phyloP scores from a whole-genome alignment of 2,888 invertebrate species.

The Ochropacha duplaris region DNA sequence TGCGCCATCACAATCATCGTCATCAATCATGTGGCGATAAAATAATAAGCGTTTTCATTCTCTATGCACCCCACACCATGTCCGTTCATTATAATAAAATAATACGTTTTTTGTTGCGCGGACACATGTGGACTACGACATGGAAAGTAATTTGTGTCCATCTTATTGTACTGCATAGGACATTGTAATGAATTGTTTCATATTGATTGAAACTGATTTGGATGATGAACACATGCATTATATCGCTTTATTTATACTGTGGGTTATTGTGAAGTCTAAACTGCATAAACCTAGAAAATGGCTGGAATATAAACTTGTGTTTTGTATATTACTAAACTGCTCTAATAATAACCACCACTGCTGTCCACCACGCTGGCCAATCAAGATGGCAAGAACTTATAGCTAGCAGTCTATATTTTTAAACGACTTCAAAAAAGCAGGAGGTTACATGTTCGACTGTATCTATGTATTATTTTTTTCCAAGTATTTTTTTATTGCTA shows the following conservation, averaged over 20 bases:
- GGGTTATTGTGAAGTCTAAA: too few species aligned
- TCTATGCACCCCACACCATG: slow-evolving; percentile 67
- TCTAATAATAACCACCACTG: too few species aligned
- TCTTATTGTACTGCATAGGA: slow-evolving; percentile 14
- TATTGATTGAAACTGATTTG: background rate
- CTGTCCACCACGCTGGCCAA: too few species aligned
- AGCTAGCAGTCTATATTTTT: too few species aligned
- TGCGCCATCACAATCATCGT: slow-evolving; percentile 53
- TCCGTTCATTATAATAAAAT: slow-evolving; percentile 48
- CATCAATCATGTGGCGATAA: slow-evolving; percentile 68
- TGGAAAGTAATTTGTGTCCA: slow-evolving; percentile 24
- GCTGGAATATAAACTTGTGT: too few species aligned
- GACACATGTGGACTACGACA: slow-evolving; percentile 56
- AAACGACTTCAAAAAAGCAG: too few species aligned
- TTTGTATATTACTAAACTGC: too few species aligned
- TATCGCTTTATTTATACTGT: background rate
- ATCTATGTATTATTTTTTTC: too few species aligned
- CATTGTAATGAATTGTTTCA: slow-evolving; percentile 1
- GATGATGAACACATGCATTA: background rate
- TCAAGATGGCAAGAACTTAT: too few species aligned
- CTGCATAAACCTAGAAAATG: too few species aligned
- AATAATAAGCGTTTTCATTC: slow-evolving; percentile 70
- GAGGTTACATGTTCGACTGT: too few species aligned
- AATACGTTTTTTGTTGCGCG: slow-evolving; percentile 59
- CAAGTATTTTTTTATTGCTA: too few species aligned